phyloP scores from a whole-genome alignment of 2,797 vertebrate species.

The Pelodytes ibericus region DNA sequence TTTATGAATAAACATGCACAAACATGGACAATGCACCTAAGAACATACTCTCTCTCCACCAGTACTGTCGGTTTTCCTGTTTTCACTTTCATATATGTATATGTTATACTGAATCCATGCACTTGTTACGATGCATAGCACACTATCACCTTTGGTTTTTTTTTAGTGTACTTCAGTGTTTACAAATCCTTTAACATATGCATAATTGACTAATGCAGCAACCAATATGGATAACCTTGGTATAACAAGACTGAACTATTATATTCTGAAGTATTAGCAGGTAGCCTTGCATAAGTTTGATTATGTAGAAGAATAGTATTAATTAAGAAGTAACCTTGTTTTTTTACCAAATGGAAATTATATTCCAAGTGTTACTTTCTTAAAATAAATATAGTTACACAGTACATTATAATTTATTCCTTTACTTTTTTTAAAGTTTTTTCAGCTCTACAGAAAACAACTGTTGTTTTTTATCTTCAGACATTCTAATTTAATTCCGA shows the following conservation, averaged over 20 bases:
- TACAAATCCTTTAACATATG: background rate
- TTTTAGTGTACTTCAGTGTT: background rate
- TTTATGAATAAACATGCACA: too few relatives aligned
- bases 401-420: slow-evolving; percentile 14
- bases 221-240: background rate
- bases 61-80: too few relatives aligned
- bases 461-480: slow-evolving; percentile 29
- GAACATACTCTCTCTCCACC: too few relatives aligned
- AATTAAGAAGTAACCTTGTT: slow-evolving; percentile 32
- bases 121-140: too few relatives aligned
- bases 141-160: too few relatives aligned
- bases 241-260: background rate
- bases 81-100: too few relatives aligned
- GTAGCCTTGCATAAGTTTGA: slow-evolving; percentile 10
- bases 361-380: slow-evolving; percentile 29
- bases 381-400: slow-evolving; percentile 10
- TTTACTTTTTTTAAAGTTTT: slow-evolving; percentile 46
- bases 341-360: slow-evolving; percentile 41
- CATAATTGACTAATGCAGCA: background rate
- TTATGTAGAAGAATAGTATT: slow-evolving; percentile 13
- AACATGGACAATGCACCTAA: too few relatives aligned
- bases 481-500: slow-evolving; percentile 50
- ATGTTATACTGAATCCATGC: too few relatives aligned
- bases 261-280: slow-evolving; percentile 23
- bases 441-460: slow-evolving; percentile 48